Evolutionary conservation across 2,113 vertebrate genomes (phyloP), one percentile per base, ranked within the genome.

Genomic region (Petromus typicus): DNA sequence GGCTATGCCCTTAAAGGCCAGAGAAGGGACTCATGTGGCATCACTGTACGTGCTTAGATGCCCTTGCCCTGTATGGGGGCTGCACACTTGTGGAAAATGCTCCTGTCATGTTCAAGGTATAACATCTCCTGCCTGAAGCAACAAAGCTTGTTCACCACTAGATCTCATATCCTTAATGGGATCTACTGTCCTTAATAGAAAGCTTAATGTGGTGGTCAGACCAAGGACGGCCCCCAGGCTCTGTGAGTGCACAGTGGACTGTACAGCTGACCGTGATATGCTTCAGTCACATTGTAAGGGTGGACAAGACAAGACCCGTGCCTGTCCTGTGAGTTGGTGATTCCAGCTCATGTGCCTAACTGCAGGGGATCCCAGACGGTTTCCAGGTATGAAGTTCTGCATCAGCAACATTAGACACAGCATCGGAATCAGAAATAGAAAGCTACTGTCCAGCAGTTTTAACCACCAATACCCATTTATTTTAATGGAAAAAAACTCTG

Each of bases 391-490:
- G 45, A 86, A 25, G 83, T 56, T 32, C 34, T 3, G 57, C 23
- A 0, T 48, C 45, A 16, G n/a, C 75, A 43, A 92, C 96, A 92
- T 96, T 95, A 97, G 96, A 97, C 97, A 97, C 93, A 95, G 96
- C 51, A 87, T 94, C 95, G 91, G 98, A 97, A 63, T 93, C 54
- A 90, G 98, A 98, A 96, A 98, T 97, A 95, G 16, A 57, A 17
- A 97, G 96, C 96, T 98, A 96, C 95, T 88, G 80, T 97, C 98
- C 98, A 98, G 97, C 94, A 94, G 80, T 92, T 97, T 98, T 96
- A 97, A 97, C 97, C 98, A 98, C 97, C 96, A 97, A 97, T 96
- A 97, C 97, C 98, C 98, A 98, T 98, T 98, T 98, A 98, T 98
- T 98, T 97, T 90, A 98, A 97, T 97, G 97, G 94, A 97, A 95